Evolutionary conservation across 2,888 invertebrate species (phyloP).

Genomic region (Callosobruchus maculatus): DNA sequence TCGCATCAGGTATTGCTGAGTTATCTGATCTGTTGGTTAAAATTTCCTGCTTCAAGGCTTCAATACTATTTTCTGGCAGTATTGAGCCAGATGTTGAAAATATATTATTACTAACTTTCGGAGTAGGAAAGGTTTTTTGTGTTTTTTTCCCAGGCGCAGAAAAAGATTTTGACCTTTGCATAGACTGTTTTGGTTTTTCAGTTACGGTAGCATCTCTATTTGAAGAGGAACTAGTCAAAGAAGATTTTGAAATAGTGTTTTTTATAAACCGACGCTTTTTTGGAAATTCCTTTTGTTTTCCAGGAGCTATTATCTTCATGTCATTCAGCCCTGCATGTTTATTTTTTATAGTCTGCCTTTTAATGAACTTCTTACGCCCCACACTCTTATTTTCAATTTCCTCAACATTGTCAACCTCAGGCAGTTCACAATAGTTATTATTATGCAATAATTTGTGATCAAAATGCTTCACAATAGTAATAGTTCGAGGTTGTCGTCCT

Average conservation of each 20-base stretch:
- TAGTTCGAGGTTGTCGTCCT: neutral
- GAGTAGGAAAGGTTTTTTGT: neutral
- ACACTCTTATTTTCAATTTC: neutral
- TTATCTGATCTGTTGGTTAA: constrained; percentile 5
- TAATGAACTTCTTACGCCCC: neutral
- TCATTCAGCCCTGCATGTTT: neutral
- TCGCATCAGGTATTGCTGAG: neutral
- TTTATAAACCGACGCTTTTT: neutral
- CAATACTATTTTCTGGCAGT: neutral
- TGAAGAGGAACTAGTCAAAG: neutral
- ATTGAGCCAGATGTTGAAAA: neutral
- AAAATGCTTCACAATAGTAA: neutral
- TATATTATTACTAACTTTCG: neutral
- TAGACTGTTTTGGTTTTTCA: neutral
- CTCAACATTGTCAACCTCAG: neutral
- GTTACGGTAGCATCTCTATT: neutral
- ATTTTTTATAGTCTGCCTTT: neutral
- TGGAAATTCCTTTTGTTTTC: neutral
- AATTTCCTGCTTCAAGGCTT: constrained; percentile 12
- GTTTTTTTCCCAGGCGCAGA: neutral
- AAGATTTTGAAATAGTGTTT: neutral
- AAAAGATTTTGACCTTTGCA: neutral
- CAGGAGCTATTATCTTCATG: neutral
- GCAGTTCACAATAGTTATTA: neutral
- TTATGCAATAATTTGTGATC: neutral